Evolutionary conservation across 1,140 invertebrate genomes (phyloP).

Genomic region (Bicyclus anynana): DNA sequence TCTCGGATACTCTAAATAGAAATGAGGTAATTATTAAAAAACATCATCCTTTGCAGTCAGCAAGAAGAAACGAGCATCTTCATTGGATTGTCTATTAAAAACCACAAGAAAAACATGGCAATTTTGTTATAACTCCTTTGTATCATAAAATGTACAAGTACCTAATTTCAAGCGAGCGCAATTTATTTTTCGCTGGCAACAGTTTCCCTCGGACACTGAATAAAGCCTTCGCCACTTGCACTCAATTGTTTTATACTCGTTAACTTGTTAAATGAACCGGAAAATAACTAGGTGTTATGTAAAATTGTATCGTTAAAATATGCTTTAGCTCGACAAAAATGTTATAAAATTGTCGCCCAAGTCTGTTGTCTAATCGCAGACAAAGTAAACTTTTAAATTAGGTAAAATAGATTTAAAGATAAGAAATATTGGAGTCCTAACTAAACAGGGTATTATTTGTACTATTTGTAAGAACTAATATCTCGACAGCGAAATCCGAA

Average conservation of each 20-base stretch:
- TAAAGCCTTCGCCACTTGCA: slow-evolving; percentile 47
- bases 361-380: neutral
- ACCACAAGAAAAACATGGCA: neutral
- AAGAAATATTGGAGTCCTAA: neutral
- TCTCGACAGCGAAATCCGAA: no score
- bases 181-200: slow-evolving; percentile 55
- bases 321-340: no score
- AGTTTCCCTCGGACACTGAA: slow-evolving; percentile 39
- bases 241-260: slow-evolving; percentile 19
- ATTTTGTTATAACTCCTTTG: slow-evolving; percentile 37
- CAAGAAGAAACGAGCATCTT: neutral
- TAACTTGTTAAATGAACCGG: slow-evolving; percentile 10
- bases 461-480: no score
- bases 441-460: neutral
- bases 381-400: no score
- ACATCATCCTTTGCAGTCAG: no score
- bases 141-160: slow-evolving; percentile 50
- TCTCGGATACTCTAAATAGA: no score
- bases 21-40: no score
- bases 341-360: neutral
- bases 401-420: neutral
- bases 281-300: slow-evolving; percentile 27
- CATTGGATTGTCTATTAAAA: neutral
- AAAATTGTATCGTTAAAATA: slow-evolving; percentile 16
- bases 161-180: slow-evolving; percentile 53